phyloP scores from a whole-genome alignment of 2,888 invertebrate genomes.

The Ophion obscuratus region DNA sequence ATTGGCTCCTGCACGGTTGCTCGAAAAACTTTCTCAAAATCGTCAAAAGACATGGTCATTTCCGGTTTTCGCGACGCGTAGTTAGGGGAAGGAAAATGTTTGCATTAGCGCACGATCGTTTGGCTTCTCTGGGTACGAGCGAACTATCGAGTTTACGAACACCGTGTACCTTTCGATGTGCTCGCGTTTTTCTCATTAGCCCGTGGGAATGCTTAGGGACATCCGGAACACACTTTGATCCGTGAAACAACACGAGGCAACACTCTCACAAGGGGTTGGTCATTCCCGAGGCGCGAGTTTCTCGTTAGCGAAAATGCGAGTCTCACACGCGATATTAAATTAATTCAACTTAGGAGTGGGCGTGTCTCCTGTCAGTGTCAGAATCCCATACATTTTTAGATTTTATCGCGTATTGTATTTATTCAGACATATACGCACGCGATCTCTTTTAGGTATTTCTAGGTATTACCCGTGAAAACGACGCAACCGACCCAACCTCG shows the following conservation, averaged over 20 bases:
- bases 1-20: constrained; percentile 36
- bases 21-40: constrained; percentile 33
- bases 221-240: neutral
- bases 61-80: neutral
- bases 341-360: constrained; percentile 47
- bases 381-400: neutral
- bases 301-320: constrained; percentile 47
- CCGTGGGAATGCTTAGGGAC: constrained; percentile 26
- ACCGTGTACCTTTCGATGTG: neutral
- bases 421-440: neutral
- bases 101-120: constrained; percentile 35
- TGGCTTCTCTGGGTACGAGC: constrained; percentile 7
- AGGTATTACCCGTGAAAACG: no score
- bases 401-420: constrained; percentile 7
- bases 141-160: constrained; percentile 28
- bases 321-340: constrained; percentile 58
- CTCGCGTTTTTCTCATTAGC: constrained; percentile 29
- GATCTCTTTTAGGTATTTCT: neutral
- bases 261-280: constrained; percentile 46
- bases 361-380: constrained; percentile 19
- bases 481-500: no score
- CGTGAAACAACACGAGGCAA: neutral
- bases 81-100: no score
- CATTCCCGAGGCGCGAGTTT: constrained; percentile 44
- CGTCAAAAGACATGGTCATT: constrained; percentile 28